Evolutionary conservation across 2,888 invertebrate species (phyloP).

Genomic region (Lepidochrysops patricia): DNA sequence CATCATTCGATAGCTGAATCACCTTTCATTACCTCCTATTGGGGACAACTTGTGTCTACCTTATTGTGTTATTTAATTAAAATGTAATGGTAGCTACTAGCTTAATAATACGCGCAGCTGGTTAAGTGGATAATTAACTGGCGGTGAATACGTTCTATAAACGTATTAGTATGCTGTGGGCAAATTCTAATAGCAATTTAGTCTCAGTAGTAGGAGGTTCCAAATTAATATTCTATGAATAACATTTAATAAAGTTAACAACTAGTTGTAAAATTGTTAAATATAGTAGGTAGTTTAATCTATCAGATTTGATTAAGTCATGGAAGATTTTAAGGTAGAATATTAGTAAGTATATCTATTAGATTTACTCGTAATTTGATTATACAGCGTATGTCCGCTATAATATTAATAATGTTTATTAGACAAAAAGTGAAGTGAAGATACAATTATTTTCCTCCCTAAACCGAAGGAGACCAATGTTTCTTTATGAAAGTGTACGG

Average conservation of each 20-base stretch:
- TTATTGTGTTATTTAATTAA: background rate
- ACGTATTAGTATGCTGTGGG: background rate
- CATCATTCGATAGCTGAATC: background rate
- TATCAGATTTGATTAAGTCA: no score
- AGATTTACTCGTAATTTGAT: no score
- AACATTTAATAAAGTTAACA: background rate
- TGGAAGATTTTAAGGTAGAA: no score
- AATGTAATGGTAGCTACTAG: background rate
- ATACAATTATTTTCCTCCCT: background rate
- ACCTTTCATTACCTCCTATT: background rate
- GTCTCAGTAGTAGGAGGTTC: background rate
- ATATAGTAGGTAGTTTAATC: no score
- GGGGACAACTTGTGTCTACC: background rate
- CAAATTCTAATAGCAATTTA: background rate
- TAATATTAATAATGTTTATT: no score
- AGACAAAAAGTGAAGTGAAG: no score
- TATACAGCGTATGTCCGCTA: no score
- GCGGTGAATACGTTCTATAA: background rate
- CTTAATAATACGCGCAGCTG: conserved; percentile 6
- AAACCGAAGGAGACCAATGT: background rate
- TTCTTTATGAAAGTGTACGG: conserved; percentile 3
- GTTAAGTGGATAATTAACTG: background rate
- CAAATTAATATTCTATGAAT: background rate
- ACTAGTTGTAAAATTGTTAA: no score
- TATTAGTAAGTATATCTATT: no score